These are phyloP conservation scores for Podarcis raffonei DNA, from an alignment of 2,113 vertebrate genomes.

Conservation along the genomic window DNA sequence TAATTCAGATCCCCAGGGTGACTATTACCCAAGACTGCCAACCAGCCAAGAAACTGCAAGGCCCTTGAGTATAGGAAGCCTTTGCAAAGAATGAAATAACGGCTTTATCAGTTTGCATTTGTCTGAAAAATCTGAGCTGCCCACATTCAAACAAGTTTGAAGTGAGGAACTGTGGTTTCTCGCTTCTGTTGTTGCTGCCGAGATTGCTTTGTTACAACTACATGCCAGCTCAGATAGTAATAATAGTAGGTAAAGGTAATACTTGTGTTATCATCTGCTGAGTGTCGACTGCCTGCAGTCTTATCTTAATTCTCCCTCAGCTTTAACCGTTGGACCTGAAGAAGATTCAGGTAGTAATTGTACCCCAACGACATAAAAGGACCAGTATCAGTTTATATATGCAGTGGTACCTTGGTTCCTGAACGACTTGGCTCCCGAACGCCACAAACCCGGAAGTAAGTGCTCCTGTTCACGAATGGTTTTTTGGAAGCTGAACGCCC, in stretches of 20 bases:
- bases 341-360: not conserved
- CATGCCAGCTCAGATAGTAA: not conserved
- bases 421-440: too few species aligned
- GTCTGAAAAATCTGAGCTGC: not conserved
- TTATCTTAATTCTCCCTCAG: not conserved
- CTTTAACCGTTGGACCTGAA: not conserved
- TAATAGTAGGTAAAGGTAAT: not conserved
- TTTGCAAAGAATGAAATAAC: not conserved
- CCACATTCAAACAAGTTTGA: not conserved
- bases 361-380: not conserved
- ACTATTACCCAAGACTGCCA: not conserved
- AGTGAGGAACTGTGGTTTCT: not conserved
- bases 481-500: too few species aligned
- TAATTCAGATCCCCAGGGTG: not conserved
- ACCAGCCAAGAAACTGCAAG: not conserved
- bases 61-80: not conserved
- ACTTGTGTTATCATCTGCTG: not conserved
- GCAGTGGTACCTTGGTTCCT: too few species aligned
- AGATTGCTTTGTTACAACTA: not conserved
- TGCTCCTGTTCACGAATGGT: rapidly evolving
- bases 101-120: not conserved
- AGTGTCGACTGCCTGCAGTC: not conserved
- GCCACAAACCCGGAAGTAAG: too few species aligned
- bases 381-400: not conserved
- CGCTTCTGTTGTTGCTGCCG: not conserved